Conservation (phyloP, 2,113 vertebrate species). For the Pterocles burchelli region DNA sequence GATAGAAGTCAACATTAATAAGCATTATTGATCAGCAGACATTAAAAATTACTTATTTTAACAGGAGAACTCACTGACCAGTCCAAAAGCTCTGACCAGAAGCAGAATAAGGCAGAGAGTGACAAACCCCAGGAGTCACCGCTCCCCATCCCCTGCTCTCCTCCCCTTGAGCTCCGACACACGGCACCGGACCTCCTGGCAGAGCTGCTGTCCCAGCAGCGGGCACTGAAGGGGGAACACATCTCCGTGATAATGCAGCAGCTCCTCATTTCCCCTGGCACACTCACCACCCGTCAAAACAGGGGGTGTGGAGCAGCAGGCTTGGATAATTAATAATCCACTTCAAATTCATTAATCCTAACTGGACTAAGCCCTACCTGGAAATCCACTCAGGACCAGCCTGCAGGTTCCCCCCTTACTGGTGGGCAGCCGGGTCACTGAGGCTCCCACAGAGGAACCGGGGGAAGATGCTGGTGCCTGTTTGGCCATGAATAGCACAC, state of each 20-base stretch:
- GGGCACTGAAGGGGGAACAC: not conserved
- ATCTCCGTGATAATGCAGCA: not conserved
- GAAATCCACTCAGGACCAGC: not conserved
- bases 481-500: not conserved
- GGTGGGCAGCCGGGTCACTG: not conserved
- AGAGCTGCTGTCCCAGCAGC: not conserved
- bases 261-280: not conserved
- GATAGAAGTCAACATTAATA: not conserved
- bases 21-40: not conserved
- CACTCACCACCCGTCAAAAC: not conserved
- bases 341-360: not conserved
- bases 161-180: not conserved
- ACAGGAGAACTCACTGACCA: not conserved
- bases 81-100: not conserved
- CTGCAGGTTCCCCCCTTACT: not conserved
- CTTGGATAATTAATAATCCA: not conserved
- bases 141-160: rapidly evolving
- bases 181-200: not conserved
- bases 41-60: not conserved
- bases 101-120: not conserved
- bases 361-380: not conserved
- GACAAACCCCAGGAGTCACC: not conserved
- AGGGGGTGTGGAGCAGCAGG: rapidly evolving
- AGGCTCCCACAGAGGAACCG: not conserved
- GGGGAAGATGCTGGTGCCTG: not conserved